Conservation (phyloP, 2,113 vertebrate species). For the Sinocyclocheilus maitianheensis region DNA sequence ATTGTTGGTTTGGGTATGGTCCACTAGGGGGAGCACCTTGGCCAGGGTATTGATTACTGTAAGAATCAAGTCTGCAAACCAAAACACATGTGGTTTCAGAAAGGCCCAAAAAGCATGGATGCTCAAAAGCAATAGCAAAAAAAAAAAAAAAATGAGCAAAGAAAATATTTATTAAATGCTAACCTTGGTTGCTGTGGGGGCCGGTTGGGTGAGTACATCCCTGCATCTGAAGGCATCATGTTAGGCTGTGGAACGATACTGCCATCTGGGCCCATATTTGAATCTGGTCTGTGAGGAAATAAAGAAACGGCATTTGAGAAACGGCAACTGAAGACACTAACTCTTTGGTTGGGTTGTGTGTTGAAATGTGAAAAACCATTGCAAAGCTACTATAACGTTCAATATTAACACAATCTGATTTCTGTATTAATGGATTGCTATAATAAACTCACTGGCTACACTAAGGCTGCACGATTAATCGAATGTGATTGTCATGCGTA, state of each 20-base stretch:
- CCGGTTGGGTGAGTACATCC: constrained; percentile 97
- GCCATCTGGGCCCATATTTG: constrained; percentile 89
- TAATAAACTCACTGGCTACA: background rate
- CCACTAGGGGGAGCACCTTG: constrained; percentile 93
- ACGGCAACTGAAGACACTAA: background rate
- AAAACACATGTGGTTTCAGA: background rate
- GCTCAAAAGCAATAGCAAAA: background rate
- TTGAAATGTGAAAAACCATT: background rate
- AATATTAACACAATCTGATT: background rate
- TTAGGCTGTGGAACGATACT: constrained; percentile 87
- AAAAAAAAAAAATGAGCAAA: background rate
- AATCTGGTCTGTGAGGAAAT: constrained; percentile 81
- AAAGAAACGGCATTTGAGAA: background rate
- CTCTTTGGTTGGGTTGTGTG: background rate
- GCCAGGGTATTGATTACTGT: constrained; percentile 94
- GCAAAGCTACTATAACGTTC: background rate
- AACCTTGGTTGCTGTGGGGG: constrained; percentile 88
- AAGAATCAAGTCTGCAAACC: constrained; percentile 90
- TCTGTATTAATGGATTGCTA: background rate
- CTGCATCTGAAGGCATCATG: constrained; percentile 94
- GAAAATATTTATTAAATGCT: constrained; percentile 50
- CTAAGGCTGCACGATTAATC: too few species aligned
- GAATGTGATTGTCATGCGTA: too few species aligned
- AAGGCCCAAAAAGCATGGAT: constrained; percentile 5
- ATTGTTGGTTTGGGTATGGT: constrained; percentile 93